phyloP scores from a whole-genome alignment of 35 echinoderm and acorn worm genomes.

The Ophioderma brevispina region DNA sequence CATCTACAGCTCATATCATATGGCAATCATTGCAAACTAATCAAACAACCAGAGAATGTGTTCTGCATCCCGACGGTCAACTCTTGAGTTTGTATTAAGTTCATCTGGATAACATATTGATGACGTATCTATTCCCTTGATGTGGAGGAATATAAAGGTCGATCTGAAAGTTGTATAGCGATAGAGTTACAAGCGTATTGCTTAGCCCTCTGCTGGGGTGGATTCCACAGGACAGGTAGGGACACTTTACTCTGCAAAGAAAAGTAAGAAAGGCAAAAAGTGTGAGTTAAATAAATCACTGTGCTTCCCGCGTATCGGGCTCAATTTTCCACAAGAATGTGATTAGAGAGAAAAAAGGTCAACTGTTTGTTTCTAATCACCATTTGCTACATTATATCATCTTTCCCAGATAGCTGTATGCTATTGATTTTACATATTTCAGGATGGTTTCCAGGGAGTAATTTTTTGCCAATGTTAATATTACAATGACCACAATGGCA shows the following conservation, averaged over 20 bases:
- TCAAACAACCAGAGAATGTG: too few relatives aligned
- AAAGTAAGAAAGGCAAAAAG: neutral
- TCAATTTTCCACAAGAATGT: neutral
- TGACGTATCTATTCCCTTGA: too few relatives aligned
- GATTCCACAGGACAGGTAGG: constrained; percentile 92
- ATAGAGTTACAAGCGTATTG: constrained; percentile 63
- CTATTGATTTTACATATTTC: too few relatives aligned
- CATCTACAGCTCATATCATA: too few relatives aligned
- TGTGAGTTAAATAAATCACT: neutral
- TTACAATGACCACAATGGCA: neutral
- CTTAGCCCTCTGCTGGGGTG: constrained; percentile 78
- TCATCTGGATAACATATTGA: too few relatives aligned
- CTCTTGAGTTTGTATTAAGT: too few relatives aligned
- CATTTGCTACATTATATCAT: neutral
- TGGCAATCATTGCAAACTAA: too few relatives aligned
- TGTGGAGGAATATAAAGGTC: too few relatives aligned
- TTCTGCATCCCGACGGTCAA: too few relatives aligned
- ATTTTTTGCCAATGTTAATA: too few relatives aligned
- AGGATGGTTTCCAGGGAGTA: too few relatives aligned
- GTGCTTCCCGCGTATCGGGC: neutral
- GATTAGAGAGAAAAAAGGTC: neutral
- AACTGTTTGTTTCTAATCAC: neutral
- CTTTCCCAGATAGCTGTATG: neutral
- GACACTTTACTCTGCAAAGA: constrained; percentile 94
- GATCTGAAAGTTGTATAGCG: too few relatives aligned